These are phyloP conservation scores for Suricata suricatta DNA, from an alignment of 2,113 vertebrate genomes.

Conservation along the genomic window DNA sequence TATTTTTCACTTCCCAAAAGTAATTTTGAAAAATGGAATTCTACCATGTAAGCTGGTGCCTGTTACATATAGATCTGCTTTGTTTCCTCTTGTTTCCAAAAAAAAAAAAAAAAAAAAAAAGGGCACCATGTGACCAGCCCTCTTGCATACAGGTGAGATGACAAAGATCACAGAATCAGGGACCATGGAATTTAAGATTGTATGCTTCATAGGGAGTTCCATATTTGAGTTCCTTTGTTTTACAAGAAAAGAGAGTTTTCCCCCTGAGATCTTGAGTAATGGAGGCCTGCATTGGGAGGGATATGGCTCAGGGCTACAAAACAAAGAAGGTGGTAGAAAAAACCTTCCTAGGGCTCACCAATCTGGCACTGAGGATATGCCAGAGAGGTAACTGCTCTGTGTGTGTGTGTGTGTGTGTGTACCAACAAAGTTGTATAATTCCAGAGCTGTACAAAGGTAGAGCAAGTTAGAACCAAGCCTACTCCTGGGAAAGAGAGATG, in stretches of 20 bases:
- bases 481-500: neutral
- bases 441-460: neutral
- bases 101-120: no score
- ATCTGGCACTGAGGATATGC: neutral
- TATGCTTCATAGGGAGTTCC: neutral
- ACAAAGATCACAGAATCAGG: neutral
- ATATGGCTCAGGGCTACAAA: neutral
- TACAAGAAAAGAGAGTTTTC: neutral
- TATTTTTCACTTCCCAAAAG: neutral
- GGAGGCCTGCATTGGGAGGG: neutral
- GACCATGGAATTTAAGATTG: neutral
- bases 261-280: neutral
- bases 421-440: neutral
- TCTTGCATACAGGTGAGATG: neutral
- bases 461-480: neutral
- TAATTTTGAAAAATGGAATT: neutral
- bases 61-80: neutral
- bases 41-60: neutral
- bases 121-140: neutral
- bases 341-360: neutral
- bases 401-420: neutral
- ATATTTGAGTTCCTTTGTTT: neutral
- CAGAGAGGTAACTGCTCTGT: no score
- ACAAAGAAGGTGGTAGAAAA: neutral
- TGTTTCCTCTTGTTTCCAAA: neutral